Evolutionary conservation across 2,888 invertebrate genomes (phyloP), one percentile per base, ranked within the genome.

Genomic region (Apoda limacodes): DNA sequence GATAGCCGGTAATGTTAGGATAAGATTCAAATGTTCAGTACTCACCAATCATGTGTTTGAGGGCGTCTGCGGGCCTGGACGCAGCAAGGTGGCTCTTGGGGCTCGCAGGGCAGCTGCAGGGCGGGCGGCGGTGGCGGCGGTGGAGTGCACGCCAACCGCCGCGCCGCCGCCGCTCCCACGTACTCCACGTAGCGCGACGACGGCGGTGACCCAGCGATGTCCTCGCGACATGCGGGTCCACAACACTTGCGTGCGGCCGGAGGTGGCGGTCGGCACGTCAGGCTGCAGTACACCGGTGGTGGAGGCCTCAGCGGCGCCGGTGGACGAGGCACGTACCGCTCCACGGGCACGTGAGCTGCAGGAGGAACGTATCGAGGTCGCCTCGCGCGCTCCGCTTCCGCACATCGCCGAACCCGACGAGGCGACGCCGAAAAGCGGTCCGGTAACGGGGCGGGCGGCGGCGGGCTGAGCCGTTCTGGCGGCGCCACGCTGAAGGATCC

Each of bases 291-390:
- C 25, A 82, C 81, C 43, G 83, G 83, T 30, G 81, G 82, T 15
- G 71, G 71, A 27, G 71, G 67, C 24, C 75, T 69, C 46, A 68
- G 55, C 45, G 74, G 75, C 30, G 75, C 74, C 21, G 82, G 82
- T 39, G 82, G 84, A 50, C 85, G 82, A 32, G 88, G 87, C 45
- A 88, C 86, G 60, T 88, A 88, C 48, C 88, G 83, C 69, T 88
- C 88, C 43, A 88, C 86, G 9, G 88, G 88, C 51, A 87, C 85
- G 63, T 88, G 88, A 9, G 87, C 87, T 38, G 87, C 85, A 4
- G 88, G 86, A 11, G 88, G 86, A 43, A 87, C 83, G 50, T 88
- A 87, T 46, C 87, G 78, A 63, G 64, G 86, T 40, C 76, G 62
- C 47, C 76, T 67, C 48, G 86, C 85, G 55, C 88, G 88, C 42